Conservation (phyloP, 2,113 vertebrate genomes). For the Mesoclemmys tuberculata region DNA sequence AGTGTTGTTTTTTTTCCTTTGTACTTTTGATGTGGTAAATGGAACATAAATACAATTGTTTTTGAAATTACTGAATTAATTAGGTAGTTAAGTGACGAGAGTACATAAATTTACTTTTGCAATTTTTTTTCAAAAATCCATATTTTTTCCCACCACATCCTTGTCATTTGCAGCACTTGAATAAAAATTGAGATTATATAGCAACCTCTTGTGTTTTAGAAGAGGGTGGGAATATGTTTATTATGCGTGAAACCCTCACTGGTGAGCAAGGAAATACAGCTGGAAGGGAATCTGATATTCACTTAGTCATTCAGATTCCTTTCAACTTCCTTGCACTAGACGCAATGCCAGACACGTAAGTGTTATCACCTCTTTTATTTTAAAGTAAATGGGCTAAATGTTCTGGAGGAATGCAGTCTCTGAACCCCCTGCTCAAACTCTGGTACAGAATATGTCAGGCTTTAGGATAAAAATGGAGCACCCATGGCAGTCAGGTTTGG, state of each 20-base stretch:
- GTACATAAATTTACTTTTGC: conserved; percentile 73
- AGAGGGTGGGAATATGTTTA: not conserved
- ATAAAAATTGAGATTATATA: conserved; percentile 40
- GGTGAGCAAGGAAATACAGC: not conserved
- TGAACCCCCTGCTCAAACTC: not conserved
- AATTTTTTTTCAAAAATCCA: conserved; percentile 53
- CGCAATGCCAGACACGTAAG: not conserved
- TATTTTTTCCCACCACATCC: conserved; percentile 25
- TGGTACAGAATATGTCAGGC: not conserved
- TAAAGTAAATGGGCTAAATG: not conserved
- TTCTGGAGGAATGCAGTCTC: not conserved
- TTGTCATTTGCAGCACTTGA: not conserved
- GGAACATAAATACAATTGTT: conserved; percentile 87
- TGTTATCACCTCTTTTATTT: conserved; percentile 13
- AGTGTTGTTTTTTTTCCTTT: conserved; percentile 50
- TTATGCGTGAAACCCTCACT: not conserved
- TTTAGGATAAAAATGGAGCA: not conserved
- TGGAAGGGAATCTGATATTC: not conserved
- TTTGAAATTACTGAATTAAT: conserved; percentile 86
- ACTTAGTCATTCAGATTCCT: not conserved
- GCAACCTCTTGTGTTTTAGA: not conserved
- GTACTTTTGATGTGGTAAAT: conserved; percentile 83
- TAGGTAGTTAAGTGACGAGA: conserved; percentile 78
- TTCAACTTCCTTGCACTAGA: not conserved
- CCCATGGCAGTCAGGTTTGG: not conserved